phyloP scores from a whole-genome alignment of 2,797 vertebrate genomes.

The Anas capensis region DNA sequence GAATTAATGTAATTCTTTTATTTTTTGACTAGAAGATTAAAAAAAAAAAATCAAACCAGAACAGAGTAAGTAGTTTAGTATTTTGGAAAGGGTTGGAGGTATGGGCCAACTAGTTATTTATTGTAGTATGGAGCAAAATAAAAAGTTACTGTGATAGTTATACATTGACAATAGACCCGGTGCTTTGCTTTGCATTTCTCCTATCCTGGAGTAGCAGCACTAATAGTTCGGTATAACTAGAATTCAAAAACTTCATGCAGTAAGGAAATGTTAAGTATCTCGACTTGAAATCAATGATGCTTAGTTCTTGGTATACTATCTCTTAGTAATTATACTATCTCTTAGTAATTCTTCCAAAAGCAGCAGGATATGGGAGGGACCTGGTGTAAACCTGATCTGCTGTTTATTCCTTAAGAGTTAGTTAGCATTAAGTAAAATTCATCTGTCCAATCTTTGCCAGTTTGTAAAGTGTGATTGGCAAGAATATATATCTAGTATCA shows the following conservation, averaged over 20 bases:
- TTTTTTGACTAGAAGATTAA: background rate
- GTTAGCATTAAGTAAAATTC: background rate
- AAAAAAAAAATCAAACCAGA: background rate
- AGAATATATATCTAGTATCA: background rate
- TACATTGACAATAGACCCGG: background rate
- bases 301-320: background rate
- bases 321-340: background rate
- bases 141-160: background rate
- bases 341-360: background rate
- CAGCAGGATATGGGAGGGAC: background rate
- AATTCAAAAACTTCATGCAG: background rate
- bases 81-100: background rate
- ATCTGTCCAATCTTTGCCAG: background rate
- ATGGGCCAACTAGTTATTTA: background rate
- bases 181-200: background rate
- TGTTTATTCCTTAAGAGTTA: background rate
- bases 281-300: background rate
- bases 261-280: background rate
- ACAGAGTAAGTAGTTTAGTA: background rate
- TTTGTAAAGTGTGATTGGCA: background rate
- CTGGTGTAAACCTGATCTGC: background rate
- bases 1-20: background rate
- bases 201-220: background rate
- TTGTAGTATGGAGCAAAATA: background rate
- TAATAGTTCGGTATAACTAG: rapidly evolving